phyloP scores from a whole-genome alignment of 2,113 vertebrate genomes.

The Lota lota region DNA sequence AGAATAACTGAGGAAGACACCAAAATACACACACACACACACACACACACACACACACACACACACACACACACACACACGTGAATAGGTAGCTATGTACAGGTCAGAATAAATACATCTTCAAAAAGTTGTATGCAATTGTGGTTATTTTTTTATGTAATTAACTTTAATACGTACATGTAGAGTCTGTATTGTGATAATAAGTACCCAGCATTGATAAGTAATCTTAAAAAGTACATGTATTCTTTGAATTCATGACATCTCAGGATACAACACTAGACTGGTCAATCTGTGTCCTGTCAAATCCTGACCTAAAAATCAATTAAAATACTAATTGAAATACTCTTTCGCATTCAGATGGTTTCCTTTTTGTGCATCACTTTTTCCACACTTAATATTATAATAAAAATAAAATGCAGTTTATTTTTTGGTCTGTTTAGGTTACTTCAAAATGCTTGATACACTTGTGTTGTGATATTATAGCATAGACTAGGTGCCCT shows the following conservation, averaged over 20 bases:
- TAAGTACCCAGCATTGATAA: constrained; percentile 54
- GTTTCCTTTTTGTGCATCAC: too few species aligned
- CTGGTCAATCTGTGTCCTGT: constrained; percentile 53
- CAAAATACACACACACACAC: too few species aligned
- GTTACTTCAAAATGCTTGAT: too few species aligned
- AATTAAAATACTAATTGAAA: background rate
- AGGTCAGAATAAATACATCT: constrained; percentile 76
- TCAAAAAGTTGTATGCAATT: constrained; percentile 69
- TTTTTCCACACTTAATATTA: background rate
- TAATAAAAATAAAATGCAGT: too few species aligned
- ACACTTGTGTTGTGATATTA: too few species aligned
- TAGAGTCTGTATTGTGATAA: constrained; percentile 52
- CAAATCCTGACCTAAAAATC: background rate
- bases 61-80: constrained; percentile 1
- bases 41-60: too few species aligned
- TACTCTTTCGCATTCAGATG: background rate
- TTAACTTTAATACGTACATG: constrained; percentile 71
- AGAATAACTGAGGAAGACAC: constrained; percentile 55
- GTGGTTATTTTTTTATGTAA: constrained; percentile 67
- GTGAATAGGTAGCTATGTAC: constrained; percentile 59
- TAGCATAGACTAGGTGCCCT: too few species aligned
- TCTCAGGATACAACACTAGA: constrained; percentile 40
- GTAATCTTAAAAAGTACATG: constrained; percentile 35
- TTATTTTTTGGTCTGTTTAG: too few species aligned
- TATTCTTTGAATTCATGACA: background rate